Evolutionary conservation across 2,113 vertebrate species (phyloP).

Genomic region (Nothobranchius furzeri): DNA sequence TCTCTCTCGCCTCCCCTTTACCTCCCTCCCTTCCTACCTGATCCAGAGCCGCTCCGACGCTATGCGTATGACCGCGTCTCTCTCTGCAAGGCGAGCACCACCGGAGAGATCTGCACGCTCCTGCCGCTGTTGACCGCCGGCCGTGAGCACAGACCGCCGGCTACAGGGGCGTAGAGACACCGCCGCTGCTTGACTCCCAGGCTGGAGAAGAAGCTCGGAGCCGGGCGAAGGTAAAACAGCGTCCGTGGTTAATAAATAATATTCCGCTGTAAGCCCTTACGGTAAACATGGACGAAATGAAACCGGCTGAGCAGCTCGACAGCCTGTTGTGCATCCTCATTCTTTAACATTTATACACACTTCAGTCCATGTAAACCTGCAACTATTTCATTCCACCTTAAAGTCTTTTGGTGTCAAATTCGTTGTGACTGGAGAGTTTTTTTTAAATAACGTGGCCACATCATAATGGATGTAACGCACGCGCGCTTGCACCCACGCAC

Average conservation of each 20-base stretch:
- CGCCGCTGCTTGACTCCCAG: slow-evolving; percentile 24
- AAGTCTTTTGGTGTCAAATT: slow-evolving; percentile 17
- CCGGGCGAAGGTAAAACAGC: slow-evolving; percentile 34
- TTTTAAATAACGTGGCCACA: slow-evolving; percentile 27
- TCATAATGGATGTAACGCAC: slow-evolving; percentile 30
- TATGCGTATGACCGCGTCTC: slow-evolving; percentile 69
- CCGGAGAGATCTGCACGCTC: slow-evolving; percentile 43
- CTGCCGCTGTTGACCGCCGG: slow-evolving; percentile 39
- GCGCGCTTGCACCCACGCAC: not conserved
- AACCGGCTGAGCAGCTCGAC: slow-evolving; percentile 21
- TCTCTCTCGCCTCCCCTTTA: not conserved
- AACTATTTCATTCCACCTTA: not conserved
- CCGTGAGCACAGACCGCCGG: slow-evolving; percentile 34
- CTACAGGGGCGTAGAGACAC: slow-evolving; percentile 42
- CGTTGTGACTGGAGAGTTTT: slow-evolving; percentile 8
- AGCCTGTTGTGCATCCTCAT: slow-evolving; percentile 57
- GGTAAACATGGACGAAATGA: slow-evolving; percentile 14
- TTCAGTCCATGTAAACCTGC: no score
- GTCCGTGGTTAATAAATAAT: not conserved
- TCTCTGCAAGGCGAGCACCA: slow-evolving; percentile 58
- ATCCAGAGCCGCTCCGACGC: slow-evolving; percentile 68
- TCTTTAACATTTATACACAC: not conserved
- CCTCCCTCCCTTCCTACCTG: slow-evolving; percentile 57
- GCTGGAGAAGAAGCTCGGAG: slow-evolving; percentile 10
- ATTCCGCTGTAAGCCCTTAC: slow-evolving; percentile 6